Percentiles rank a stretch among this genome's conserved stretches.
phyloP scores from a whole-genome alignment of 2,888 invertebrate genomes.

The Noctua comes region DNA sequence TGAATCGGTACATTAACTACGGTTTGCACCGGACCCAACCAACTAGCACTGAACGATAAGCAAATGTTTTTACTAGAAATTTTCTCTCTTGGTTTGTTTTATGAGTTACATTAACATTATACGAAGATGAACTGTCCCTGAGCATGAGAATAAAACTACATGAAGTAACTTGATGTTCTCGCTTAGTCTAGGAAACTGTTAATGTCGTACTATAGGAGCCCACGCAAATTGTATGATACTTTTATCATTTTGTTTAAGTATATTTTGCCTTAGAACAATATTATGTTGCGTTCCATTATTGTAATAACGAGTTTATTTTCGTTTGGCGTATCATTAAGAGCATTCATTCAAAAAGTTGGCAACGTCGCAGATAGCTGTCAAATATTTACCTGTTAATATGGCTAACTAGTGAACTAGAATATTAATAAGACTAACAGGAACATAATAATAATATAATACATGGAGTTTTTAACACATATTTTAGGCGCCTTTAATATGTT shows the following conservation, averaged over 20 bases:
- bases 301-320: constrained; percentile 18
- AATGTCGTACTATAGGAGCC: constrained; percentile 1
- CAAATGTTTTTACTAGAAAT: constrained; percentile 25
- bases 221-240: constrained; percentile 12
- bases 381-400: too few species aligned
- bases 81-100: constrained; percentile 39
- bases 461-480: neutral
- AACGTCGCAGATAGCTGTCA: too few species aligned
- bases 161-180: neutral
- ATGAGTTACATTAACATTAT: constrained; percentile 33
- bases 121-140: neutral
- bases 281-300: neutral
- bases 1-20: constrained; percentile 21
- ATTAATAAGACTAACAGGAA: neutral
- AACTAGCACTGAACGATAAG: constrained; percentile 35
- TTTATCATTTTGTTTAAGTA: constrained; percentile 5
- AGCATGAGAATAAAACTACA: constrained; percentile 10
- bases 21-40: constrained; percentile 7
- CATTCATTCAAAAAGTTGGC: too few species aligned
- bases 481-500: neutral
- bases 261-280: neutral
- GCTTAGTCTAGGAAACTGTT: neutral
- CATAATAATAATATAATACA: too few species aligned
- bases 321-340: neutral
- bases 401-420: too few species aligned